Evolutionary conservation across 2,888 invertebrate genomes (phyloP), one percentile per base, ranked within the genome.

Genomic region (Toxonevra muliebris): DNA sequence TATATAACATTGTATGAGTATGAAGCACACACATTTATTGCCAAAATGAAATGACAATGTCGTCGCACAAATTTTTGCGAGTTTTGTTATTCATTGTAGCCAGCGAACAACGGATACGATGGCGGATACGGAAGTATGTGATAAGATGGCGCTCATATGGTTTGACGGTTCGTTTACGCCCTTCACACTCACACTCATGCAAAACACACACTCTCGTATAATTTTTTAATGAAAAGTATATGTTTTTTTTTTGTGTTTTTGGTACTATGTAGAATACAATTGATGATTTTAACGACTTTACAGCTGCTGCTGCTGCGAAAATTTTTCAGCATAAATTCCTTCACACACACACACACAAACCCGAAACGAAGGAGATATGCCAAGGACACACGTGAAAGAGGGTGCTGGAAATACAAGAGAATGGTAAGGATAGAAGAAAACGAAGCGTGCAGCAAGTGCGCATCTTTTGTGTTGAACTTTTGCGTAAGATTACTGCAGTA

Each of bases 31-130:
- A 74, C 78, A 80, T 79, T 80, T 79, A 78, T 78, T 77, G 78
- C 80, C 78, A 75, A 78, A 78, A 80, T 79, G 78, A 79, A 80
- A 79, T 80, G 80, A 80, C 80, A 79, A 77, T 79, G 78, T 77
- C 41, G 30, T 19, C 30, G 48, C 42, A 7, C 30, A 30, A 30
- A 30, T 30, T 30, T 30, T 30, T 30, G 30, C 7, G 30, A 30
- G 30, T 30, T 30, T 30, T 30, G 30, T 30, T 30, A 30, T 30
- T 30, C 30, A 30, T 30, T 30, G 30, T 30, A 30, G 30, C 30
- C 30, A 30, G 30, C 30, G 30, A 30, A 30, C 30, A 30, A 30
- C 30, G 30, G 30, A 72, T 69, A 66, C 66, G 63, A 63, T 67
- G 68, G 66, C 69, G 68, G 61, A 67, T 63, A 66, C 61, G 65